Conservation (phyloP, 2,113 vertebrate species). For the Sphaerodactylus townsendi region DNA sequence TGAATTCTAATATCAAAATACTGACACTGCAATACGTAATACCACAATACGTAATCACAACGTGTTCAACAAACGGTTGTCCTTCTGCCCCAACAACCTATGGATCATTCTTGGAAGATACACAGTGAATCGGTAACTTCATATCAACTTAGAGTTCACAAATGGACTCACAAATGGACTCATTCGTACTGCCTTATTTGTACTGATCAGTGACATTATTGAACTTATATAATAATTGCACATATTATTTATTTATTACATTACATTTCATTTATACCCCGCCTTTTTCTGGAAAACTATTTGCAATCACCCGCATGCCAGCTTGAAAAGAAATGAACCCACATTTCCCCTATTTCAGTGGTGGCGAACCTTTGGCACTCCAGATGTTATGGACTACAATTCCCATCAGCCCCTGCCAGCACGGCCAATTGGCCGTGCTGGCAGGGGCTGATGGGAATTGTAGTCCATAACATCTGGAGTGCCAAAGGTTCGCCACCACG, state of each 20-base stretch:
- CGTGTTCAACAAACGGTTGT: neutral
- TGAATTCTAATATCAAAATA: neutral
- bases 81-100: neutral
- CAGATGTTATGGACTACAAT: too few species aligned
- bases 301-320: neutral
- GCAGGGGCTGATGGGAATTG: too few species aligned
- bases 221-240: neutral
- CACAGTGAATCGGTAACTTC: neutral
- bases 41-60: neutral
- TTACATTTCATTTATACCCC: too few species aligned
- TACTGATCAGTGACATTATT: slow-evolving; percentile 10
- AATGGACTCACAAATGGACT: too few species aligned
- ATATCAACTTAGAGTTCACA: neutral
- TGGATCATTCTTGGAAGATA: neutral
- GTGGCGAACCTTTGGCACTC: too few species aligned
- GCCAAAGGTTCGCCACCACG: too few species aligned
- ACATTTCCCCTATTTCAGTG: too few species aligned
- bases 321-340: slow-evolving; percentile 2
- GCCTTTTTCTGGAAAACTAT: too few species aligned
- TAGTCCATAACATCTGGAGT: too few species aligned
- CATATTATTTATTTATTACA: too few species aligned
- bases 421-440: too few species aligned
- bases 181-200: neutral
- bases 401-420: too few species aligned
- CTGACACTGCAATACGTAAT: neutral